These are phyloP conservation scores for Myotis planiceps DNA, from an alignment of 2,797 vertebrate species.

Conservation along the genomic window DNA sequence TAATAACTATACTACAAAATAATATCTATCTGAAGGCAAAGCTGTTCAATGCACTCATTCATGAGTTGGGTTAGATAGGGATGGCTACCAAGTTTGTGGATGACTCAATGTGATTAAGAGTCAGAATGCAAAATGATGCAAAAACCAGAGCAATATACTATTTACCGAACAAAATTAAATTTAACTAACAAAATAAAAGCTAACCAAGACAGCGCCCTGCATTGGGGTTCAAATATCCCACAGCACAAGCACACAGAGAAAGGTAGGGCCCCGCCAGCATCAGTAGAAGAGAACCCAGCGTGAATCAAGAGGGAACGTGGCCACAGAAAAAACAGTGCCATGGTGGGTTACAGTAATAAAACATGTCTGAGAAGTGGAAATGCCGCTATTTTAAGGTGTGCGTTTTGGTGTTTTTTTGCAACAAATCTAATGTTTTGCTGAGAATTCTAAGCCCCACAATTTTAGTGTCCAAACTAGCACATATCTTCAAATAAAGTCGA, in stretches of 20 bases:
- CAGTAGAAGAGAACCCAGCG: not conserved
- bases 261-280: not conserved
- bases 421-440: conserved; percentile 44
- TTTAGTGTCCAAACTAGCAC: not conserved
- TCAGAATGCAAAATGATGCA: not conserved
- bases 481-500: not conserved
- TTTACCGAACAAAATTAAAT: not conserved
- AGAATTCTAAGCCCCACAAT: not conserved
- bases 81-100: not conserved
- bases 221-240: not conserved
- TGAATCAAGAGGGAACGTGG: not conserved
- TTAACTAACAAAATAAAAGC: conserved; percentile 17
- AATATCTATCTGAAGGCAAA: not conserved
- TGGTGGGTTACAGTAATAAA: not conserved
- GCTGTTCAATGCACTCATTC: not conserved
- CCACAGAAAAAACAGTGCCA: not conserved
- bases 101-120: not conserved
- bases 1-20: not conserved
- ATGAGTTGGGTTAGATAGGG: not conserved
- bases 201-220: not conserved
- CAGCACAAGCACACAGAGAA: not conserved
- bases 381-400: not conserved
- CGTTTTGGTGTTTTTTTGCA: not conserved
- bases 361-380: not conserved
- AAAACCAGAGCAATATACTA: not conserved